These are phyloP conservation scores for Nephrotoma appendiculata DNA, from an alignment of 2,888 invertebrate genomes.

Conservation along the genomic window DNA sequence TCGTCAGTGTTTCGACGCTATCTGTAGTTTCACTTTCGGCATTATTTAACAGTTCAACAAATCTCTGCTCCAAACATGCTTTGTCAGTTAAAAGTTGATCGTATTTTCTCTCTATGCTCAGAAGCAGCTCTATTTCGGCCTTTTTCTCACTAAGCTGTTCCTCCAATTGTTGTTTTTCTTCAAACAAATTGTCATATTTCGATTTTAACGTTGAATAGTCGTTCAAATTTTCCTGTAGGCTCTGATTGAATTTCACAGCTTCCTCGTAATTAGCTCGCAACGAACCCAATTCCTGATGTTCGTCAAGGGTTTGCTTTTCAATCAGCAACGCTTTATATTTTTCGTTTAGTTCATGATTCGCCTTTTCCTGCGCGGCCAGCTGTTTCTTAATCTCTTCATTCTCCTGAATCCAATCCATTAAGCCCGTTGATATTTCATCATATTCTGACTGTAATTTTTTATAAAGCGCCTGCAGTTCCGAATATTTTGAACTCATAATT, in stretches of 20 bases:
- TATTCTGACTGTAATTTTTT: slow-evolving; percentile 36
- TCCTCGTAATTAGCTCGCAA: neutral
- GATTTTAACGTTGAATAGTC: neutral
- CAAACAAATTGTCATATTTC: neutral
- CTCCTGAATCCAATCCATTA: slow-evolving; percentile 43
- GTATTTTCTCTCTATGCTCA: neutral
- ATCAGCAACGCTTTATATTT: neutral
- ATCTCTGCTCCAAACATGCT: neutral
- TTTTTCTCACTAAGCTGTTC: neutral
- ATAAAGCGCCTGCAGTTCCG: slow-evolving; percentile 18
- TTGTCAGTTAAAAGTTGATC: neutral
- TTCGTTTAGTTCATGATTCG: neutral
- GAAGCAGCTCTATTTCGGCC: neutral
- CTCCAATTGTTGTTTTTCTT: neutral
- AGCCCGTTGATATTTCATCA: slow-evolving; percentile 38
- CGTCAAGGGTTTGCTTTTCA: neutral
- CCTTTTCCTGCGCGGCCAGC: neutral
- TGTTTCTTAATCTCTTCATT: slow-evolving; percentile 32
- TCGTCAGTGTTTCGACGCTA: neutral
- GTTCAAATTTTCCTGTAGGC: neutral
- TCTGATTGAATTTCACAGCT: neutral
- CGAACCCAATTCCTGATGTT: neutral
- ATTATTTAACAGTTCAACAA: neutral
- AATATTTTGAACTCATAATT: neutral
- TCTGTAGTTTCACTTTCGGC: neutral